Base-by-base conservation (phyloP, 2,888 invertebrate species). In the Plebejus argus region DNA sequence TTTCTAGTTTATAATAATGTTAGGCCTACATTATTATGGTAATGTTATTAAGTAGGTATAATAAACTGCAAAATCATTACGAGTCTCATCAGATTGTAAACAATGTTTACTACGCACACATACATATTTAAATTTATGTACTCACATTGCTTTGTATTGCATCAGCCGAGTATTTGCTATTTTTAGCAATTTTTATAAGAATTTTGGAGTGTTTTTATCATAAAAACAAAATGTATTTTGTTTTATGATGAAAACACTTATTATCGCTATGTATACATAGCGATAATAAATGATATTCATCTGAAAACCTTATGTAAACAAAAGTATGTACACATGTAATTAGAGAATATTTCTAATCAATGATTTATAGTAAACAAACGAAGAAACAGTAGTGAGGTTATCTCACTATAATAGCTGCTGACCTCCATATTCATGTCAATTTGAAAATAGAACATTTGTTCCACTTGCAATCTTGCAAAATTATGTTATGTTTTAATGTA, bases 321-420 rank as follows among this genome's bases (percentile, higher is more conserved):
- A 66, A 66, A 49, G 0, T 45, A 45, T 53, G 53, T 74, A 74
- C 53, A 28, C 74, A 66, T 61, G 39, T 76, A 39, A 71, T 49
- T 15, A 56, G 28, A 39, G 58, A 53, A 71, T 77, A 56, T 23
- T 56, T 71, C 71, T 72, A 71, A 77, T 77, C 71, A 77, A 71
- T 56, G 71, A 70, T 58, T 71, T 8, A 77, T 71, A 77, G 71
- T 77, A 77, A 77, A 77, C 77, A 77, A 77, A 70, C 18, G 10
- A 77, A 71, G 56, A 77, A 77, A 77, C 77, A 71, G 53, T 72
- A 71, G 76, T 70, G 56, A 77, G 77, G 77, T 77, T 77, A 77
- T 71, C 77, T 71, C 12, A 23, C 28, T 28, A 18, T 23, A 77
- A 18, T 23, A 77, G 71, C 23, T 77, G 70, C 20, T 77, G 77